Evolutionary conservation across 2,113 vertebrate genomes (phyloP).

Genomic region (Cercocebus atys): DNA sequence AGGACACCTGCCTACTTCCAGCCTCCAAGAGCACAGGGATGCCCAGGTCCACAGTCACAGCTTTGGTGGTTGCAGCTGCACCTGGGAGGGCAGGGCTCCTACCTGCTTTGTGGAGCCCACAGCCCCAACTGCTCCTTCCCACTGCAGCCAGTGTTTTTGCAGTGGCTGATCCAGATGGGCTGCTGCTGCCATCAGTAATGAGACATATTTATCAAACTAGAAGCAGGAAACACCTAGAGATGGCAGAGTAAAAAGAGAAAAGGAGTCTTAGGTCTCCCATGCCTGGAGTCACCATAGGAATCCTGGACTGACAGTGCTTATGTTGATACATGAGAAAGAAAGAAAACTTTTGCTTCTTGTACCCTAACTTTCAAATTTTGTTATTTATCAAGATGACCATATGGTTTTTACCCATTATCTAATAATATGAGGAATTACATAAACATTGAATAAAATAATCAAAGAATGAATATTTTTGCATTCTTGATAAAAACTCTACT

Average conservation of each 20-base stretch:
- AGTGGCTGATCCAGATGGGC: too few relatives aligned
- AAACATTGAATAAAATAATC: constrained; percentile 6
- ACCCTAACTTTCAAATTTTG: not conserved
- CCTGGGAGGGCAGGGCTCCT: too few relatives aligned
- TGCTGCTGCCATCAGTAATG: too few relatives aligned
- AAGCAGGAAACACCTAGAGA: not conserved
- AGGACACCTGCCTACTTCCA: too few relatives aligned
- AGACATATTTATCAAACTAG: not conserved
- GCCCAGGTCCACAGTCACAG: too few relatives aligned
- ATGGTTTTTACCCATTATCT: not conserved
- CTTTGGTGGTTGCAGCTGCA: too few relatives aligned
- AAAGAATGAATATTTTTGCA: not conserved
- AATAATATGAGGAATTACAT: not conserved
- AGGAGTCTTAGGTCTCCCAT: too few relatives aligned
- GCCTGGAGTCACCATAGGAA: not conserved
- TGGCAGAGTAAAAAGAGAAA: not conserved
- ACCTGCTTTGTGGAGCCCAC: too few relatives aligned
- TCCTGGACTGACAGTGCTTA: not conserved
- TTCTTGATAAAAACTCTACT: constrained; percentile 2
- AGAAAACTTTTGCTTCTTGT: not conserved
- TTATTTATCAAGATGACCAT: not conserved
- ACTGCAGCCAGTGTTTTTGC: too few relatives aligned
- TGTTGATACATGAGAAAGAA: not conserved
- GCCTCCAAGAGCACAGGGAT: too few relatives aligned
- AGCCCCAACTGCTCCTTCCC: too few relatives aligned